Base-by-base conservation (phyloP, 2,797 vertebrate genomes). In the Rhinophrynus dorsalis region DNA sequence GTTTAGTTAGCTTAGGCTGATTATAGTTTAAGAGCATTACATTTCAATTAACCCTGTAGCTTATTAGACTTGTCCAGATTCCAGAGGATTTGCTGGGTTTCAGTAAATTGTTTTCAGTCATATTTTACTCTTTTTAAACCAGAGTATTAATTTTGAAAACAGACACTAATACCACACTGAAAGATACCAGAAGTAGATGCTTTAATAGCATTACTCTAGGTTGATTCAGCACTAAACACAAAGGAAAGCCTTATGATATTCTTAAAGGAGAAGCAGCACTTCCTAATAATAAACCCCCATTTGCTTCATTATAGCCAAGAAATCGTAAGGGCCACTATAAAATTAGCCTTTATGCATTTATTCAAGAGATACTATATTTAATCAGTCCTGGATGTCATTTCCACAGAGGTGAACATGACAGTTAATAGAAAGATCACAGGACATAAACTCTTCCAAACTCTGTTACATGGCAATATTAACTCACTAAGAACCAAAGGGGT, bases 1-100 rank as follows among this genome's bases (percentile, higher is more conserved):
- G 24, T 62, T 50, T 26, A 35, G n/a, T 38, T 64, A 57, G 40
- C 44, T 50, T 48, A 71, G 30, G 8, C 29, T 38, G 47, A 48
- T 57, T 72, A 27, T 20, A 37, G 79, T 79, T 29, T 42, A 75
- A 20, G 75, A 68, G 67, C 70, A 69, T 65, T 73, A 29, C 77
- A 66, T 81, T 84, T 80, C 77, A 83, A 70, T 44, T 75, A 68
- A 73, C 84, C 72, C 68, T 83, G 69, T 75, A 42, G 33, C 10
- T 26, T 32, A 42, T 42, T 30, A 23, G 15, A 63, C 42, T 58
- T 32, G 24, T 44, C 24, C 33, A 40, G 35, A 52, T 52, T 52
- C 35, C 35, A 27, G 11, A 13, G 29, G 66, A 33, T 35, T 76
- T 74, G 81, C 83, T 81, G 72, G 74, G 68, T 33, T 61, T 80